phyloP scores from a whole-genome alignment of 2,113 vertebrate genomes.

The Dendrocopos noguchii region DNA sequence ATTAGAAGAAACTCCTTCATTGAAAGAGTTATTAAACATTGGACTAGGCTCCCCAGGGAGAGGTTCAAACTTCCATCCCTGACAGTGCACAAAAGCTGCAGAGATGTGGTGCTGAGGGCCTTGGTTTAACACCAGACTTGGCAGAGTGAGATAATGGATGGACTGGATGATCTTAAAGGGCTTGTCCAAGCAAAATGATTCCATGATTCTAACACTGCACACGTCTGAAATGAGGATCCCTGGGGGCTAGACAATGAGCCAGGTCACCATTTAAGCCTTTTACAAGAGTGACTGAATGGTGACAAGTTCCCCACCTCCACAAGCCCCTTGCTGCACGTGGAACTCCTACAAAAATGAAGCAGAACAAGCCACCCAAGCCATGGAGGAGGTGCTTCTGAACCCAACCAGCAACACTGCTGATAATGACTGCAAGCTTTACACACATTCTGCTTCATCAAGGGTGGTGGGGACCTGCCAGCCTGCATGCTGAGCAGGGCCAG shows the following conservation, averaged over 20 bases:
- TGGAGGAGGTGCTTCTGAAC: neutral
- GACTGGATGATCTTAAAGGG: no score
- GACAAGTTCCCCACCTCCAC: neutral
- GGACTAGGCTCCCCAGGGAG: no score
- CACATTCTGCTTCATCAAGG: neutral
- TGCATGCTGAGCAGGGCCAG: conserved; percentile 37
- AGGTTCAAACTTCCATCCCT: no score
- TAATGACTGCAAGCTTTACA: neutral
- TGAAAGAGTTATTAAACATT: no score
- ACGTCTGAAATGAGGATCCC: neutral
- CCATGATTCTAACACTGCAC: neutral
- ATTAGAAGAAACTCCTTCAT: no score
- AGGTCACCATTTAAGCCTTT: neutral
- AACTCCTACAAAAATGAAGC: neutral
- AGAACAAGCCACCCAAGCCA: neutral
- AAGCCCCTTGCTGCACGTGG: neutral
- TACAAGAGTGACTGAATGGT: neutral
- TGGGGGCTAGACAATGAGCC: accelerated
- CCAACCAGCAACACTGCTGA: neutral
- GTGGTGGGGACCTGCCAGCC: conserved; percentile 5
- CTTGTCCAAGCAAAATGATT: no score
- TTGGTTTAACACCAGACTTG: no score
- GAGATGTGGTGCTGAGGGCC: no score
- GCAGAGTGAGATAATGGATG: no score
- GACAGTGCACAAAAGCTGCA: no score